Percentiles rank a stretch among this genome's conserved stretches.
Conservation (phyloP, 1,140 invertebrate genomes). For the Ganaspis sp. region DNA sequence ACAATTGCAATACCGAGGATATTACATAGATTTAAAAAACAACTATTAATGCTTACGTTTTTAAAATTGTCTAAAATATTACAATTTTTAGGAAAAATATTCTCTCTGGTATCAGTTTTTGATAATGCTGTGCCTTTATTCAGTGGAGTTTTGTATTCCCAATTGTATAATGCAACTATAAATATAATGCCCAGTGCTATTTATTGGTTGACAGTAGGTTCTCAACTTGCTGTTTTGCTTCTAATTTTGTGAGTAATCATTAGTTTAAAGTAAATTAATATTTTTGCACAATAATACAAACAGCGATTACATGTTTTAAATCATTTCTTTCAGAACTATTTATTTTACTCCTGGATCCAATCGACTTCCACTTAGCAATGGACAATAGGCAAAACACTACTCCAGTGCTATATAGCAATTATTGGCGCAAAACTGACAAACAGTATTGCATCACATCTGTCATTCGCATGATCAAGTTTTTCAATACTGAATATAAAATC, state of each 20-base stretch:
- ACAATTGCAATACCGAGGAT: too few relatives aligned
- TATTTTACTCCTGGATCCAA: constrained; percentile 35
- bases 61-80: not conserved
- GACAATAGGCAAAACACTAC: too few relatives aligned
- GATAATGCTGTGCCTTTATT: constrained; percentile 86
- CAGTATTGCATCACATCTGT: too few relatives aligned
- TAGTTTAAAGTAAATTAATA: constrained; percentile 27
- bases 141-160: constrained; percentile 82
- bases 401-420: too few relatives aligned
- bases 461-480: too few relatives aligned
- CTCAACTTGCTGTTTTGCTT: constrained; percentile 81
- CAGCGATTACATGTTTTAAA: not conserved
- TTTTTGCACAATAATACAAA: constrained; percentile 18
- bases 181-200: constrained; percentile 77
- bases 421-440: too few relatives aligned
- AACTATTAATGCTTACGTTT: too few relatives aligned
- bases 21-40: too few relatives aligned
- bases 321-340: constrained; percentile 45
- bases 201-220: constrained; percentile 83
- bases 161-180: constrained; percentile 83
- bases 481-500: too few relatives aligned
- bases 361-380: too few relatives aligned
- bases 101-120: constrained; percentile 84
- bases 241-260: constrained; percentile 79
- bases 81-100: constrained; percentile 80